phyloP scores from a whole-genome alignment of 2,113 vertebrate species.

The Corythaixoides concolor region DNA sequence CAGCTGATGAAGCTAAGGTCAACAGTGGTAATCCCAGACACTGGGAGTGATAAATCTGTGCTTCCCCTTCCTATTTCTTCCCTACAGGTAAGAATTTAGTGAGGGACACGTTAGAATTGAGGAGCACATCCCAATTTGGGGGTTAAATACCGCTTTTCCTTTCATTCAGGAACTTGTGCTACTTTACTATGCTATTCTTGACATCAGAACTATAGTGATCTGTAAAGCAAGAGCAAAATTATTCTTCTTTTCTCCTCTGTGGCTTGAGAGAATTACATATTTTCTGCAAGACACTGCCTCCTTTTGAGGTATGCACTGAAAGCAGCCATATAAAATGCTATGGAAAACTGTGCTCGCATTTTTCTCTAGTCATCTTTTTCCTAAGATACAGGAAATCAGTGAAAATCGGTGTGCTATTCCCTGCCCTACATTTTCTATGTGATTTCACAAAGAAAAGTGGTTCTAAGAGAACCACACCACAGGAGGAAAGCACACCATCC shows the following conservation, averaged over 20 bases:
- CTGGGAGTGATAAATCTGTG: neutral
- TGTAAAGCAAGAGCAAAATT: neutral
- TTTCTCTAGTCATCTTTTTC: neutral
- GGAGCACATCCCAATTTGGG: neutral
- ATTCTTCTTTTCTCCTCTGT: neutral
- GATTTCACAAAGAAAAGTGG: neutral
- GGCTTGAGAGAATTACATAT: neutral
- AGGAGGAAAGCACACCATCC: neutral
- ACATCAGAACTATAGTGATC: neutral
- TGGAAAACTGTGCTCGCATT: neutral
- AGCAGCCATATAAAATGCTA: neutral
- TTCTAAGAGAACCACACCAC: neutral
- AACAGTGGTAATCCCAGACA: neutral
- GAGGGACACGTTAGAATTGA: neutral
- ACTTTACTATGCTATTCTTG: neutral
- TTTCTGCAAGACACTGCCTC: conserved; percentile 22
- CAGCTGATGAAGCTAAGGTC: neutral
- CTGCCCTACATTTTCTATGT: neutral
- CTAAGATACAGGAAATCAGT: neutral
- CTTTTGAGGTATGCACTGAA: conserved; percentile 6
- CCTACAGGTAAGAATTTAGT: neutral
- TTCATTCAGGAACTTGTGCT: neutral
- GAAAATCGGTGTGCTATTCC: neutral
- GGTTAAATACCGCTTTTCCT: neutral
- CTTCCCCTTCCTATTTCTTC: neutral